Percentiles rank a stretch among this genome's conserved stretches.
phyloP scores from a whole-genome alignment of 2,888 invertebrate genomes.

The Phalera bucephala region DNA sequence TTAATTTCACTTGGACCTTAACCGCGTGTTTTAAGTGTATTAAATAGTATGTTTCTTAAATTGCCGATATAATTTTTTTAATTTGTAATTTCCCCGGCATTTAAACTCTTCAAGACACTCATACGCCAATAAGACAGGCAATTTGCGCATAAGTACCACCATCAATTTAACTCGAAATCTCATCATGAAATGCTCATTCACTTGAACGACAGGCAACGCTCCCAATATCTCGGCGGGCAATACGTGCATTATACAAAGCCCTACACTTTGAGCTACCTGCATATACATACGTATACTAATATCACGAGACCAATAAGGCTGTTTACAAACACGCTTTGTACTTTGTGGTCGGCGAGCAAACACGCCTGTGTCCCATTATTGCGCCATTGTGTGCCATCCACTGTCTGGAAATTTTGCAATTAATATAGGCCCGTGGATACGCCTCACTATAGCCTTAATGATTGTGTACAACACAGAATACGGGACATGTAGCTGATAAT shows the following conservation, averaged over 20 bases:
- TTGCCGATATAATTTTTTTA: too few species aligned
- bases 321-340: constrained; percentile 66
- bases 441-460: constrained; percentile 20
- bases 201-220: too few species aligned
- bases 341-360: constrained; percentile 55
- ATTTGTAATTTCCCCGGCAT: too few species aligned
- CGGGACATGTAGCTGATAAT: too few species aligned
- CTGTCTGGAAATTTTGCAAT: constrained; percentile 54
- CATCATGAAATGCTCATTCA: too few species aligned
- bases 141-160: too few species aligned
- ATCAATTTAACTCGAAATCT: too few species aligned
- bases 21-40: too few species aligned
- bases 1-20: too few species aligned
- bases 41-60: too few species aligned
- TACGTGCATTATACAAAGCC: not conserved
- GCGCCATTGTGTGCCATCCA: constrained; percentile 45
- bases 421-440: constrained; percentile 38
- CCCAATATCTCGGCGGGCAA: not conserved
- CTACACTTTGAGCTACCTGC: constrained; percentile 3
- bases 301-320: constrained; percentile 64
- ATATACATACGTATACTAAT: constrained; percentile 47
- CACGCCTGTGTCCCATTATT: constrained; percentile 55
- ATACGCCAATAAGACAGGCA: too few species aligned
- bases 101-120: too few species aligned
- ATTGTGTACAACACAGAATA: constrained; percentile 10